These are phyloP conservation scores for Tenualosa ilisha DNA, from an alignment of 2,797 vertebrate species.

Conservation along the genomic window DNA sequence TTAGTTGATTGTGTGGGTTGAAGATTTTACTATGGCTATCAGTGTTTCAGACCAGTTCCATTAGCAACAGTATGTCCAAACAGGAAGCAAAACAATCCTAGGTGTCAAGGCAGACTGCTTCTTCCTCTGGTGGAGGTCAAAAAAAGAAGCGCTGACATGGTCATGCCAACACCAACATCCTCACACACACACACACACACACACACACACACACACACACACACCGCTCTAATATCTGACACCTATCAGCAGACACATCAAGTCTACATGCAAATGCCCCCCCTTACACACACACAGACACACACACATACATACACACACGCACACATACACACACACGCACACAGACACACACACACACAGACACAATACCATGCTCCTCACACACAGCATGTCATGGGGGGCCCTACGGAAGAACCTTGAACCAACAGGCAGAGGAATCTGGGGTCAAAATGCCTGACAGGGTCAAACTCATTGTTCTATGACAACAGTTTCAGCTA, in stretches of 20 bases:
- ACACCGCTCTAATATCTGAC: slow-evolving; percentile 21
- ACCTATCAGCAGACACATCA: background rate
- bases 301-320: slow-evolving; percentile 26
- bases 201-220: slow-evolving; percentile 14
- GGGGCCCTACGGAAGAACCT: slow-evolving; percentile 66
- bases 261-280: slow-evolving; percentile 6
- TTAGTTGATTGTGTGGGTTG: background rate
- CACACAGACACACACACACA: slow-evolving; percentile 50
- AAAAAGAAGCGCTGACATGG: background rate
- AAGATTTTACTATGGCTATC: background rate
- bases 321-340: slow-evolving; percentile 7
- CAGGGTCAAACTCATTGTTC: slow-evolving; percentile 72
- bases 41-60: background rate
- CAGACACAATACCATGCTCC: background rate
- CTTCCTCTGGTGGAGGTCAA: background rate
- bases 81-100: background rate
- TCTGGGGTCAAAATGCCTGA: slow-evolving; percentile 70
- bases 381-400: slow-evolving; percentile 46
- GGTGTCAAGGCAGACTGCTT: background rate
- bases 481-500: slow-evolving; percentile 30
- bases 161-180: background rate
- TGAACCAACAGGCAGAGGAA: slow-evolving; percentile 68
- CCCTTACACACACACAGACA: slow-evolving; percentile 47
- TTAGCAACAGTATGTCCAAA: background rate
- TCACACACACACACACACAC: background rate